Evolutionary conservation across 2,888 invertebrate genomes (phyloP).

Genomic region (Homarus gammarus): DNA sequence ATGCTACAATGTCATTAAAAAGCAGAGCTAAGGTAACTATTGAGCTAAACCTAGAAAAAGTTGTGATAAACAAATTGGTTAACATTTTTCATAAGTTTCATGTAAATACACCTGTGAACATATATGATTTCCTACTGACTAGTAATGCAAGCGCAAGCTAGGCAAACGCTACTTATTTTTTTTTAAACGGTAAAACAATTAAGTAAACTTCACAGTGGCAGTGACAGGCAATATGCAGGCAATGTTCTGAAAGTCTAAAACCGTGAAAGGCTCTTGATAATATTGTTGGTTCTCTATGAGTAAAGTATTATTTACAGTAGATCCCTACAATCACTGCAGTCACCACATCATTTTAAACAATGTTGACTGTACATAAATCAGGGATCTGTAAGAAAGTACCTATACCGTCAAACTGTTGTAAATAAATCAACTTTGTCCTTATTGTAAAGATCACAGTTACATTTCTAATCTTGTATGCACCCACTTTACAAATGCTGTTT

Average conservation of each 20-base stretch:
- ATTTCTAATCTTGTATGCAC: neutral
- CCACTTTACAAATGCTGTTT: neutral
- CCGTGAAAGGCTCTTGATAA: neutral
- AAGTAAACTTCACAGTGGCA: conserved; percentile 33
- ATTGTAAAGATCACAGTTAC: conserved; percentile 22
- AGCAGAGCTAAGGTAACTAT: conserved; percentile 14
- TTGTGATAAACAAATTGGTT: conserved; percentile 5
- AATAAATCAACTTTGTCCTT: conserved; percentile 19
- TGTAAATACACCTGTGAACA: conserved; percentile 27
- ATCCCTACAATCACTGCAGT: neutral
- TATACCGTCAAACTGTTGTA: too few relatives aligned
- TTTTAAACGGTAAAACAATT: neutral
- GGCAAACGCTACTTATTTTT: conserved; percentile 47
- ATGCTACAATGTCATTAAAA: conserved; percentile 24
- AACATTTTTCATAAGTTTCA: conserved; percentile 12
- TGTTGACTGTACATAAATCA: too few relatives aligned
- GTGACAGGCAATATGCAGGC: conserved; percentile 32
- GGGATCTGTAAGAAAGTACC: too few relatives aligned
- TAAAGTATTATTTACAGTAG: neutral
- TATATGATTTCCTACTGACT: conserved; percentile 51
- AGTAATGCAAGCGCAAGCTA: conserved; percentile 62
- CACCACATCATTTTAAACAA: neutral
- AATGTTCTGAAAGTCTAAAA: conserved; percentile 4
- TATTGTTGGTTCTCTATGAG: neutral
- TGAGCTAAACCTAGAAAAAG: conserved; percentile 11